Percentiles rank a stretch among this genome's conserved stretches.
These are phyloP conservation scores for Grus americana DNA, from an alignment of 2,113 vertebrate species.

Conservation along the genomic window DNA sequence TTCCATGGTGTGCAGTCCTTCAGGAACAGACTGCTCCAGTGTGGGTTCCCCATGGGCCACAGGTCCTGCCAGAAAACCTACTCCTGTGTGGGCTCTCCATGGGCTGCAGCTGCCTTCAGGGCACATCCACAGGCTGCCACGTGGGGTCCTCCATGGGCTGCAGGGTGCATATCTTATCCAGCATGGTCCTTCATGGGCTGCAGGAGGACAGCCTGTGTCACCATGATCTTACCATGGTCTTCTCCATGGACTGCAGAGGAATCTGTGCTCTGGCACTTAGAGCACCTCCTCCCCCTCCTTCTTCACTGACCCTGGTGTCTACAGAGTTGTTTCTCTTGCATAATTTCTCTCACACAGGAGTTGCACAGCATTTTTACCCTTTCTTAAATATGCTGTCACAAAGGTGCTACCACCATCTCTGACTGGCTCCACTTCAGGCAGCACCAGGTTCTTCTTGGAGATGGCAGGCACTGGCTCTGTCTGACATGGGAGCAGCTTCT, in stretches of 20 bases:
- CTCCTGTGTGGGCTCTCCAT: background rate
- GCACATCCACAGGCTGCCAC: background rate
- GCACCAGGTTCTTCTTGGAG: background rate
- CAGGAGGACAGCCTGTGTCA: background rate
- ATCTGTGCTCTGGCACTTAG: background rate
- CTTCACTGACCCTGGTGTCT: background rate
- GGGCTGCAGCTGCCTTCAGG: background rate
- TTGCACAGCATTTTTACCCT: background rate
- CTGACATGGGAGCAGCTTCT: background rate
- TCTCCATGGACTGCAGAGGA: background rate
- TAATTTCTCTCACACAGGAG: background rate
- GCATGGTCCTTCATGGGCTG: background rate
- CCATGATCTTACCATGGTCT: background rate
- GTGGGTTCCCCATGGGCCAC: too few relatives aligned
- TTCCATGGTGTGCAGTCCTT: background rate
- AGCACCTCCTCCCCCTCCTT: accelerated
- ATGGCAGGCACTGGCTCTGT: background rate
- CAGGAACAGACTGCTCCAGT: background rate
- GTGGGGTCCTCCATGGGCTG: background rate
- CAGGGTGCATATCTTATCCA: background rate
- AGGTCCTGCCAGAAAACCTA: background rate
- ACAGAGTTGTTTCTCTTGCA: background rate
- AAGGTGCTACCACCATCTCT: accelerated
- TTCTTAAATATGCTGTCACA: background rate
- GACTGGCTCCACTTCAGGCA: background rate